Evolutionary conservation across 1,140 invertebrate genomes (phyloP), one percentile per base, ranked within the genome.

Genomic region (Cydia amplana): DNA sequence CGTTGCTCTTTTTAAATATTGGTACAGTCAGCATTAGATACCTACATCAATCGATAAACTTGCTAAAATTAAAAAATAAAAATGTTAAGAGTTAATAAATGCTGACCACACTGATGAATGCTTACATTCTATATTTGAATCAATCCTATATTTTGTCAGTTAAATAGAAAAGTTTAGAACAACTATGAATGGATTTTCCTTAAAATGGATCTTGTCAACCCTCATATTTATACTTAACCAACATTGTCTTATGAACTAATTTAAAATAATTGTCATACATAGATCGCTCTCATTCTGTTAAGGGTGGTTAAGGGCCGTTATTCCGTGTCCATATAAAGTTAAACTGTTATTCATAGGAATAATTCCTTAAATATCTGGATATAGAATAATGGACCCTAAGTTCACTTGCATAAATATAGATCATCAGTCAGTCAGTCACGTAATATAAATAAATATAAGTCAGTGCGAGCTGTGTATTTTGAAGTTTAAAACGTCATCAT

Each of bases 81-180:
- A 51, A 4, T 6, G 32, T n/a, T 18, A 51, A n/a, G 3, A 16
- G 49, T 51, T 60, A 23, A 60, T 23, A 23, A 60, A 60, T 60
- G 55, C 55, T 23, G 55, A 20, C 55, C 10, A 12, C 20, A 60
- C 7, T 5, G 12, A 23, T n/a, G 12, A 60, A 60, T 23, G 1
- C 7, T 20, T 60, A 60, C n/a, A 60, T 60, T 60, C 49, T 51
- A 51, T 18, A 51, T n/a, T 46, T 16, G 12, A 16, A 51, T 7
- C n/a, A 51, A 14, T 16, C 12, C 4, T 3, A 60, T 23, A 23
- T 60, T 60, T 60, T 12, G 18, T 60, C 55, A 60, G 55, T 60
- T 60, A 60, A 60, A 60, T 60, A 60, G 55, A 60, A 60, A 60
- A 60, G 20, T 60, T 60, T 12, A 60, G n/a, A 60, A 60, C 18